These are phyloP conservation scores for Watersipora subatra DNA, from an alignment of 1,140 invertebrate species.

Conservation along the genomic window DNA sequence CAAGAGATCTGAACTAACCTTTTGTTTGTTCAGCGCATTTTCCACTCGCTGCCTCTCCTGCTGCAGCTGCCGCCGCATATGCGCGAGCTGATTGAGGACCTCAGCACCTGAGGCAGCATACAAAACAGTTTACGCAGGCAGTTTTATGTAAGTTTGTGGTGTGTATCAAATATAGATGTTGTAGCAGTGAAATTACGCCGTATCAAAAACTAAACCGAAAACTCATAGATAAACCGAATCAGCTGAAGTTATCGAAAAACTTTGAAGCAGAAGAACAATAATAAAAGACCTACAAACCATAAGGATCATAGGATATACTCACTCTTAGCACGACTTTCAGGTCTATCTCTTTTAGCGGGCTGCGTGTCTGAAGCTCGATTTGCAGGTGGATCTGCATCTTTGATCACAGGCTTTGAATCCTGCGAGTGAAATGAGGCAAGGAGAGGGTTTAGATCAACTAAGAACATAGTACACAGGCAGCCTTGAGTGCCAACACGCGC, in stretches of 20 bases:
- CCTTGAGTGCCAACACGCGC: too few species aligned
- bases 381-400: not conserved
- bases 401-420: not conserved
- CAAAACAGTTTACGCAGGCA: too few species aligned
- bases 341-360: not conserved
- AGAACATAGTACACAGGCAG: too few species aligned
- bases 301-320: too few species aligned
- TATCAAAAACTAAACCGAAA: too few species aligned
- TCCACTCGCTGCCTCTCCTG: constrained; percentile 32
- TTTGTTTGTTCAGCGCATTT: constrained; percentile 24
- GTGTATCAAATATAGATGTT: too few species aligned
- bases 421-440: not conserved
- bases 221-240: too few species aligned
- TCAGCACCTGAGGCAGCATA: constrained; percentile 35
- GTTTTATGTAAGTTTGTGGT: too few species aligned
- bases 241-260: too few species aligned
- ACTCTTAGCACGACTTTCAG: not conserved
- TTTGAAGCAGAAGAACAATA: too few species aligned
- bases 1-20: constrained; percentile 20
- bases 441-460: not conserved
- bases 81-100: constrained; percentile 30
- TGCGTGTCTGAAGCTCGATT: not conserved
- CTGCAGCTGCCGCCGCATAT: constrained; percentile 30
- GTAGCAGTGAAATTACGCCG: too few species aligned
- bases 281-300: too few species aligned